A percentile compares a stretch with the other conserved stretches of the same genome.
phyloP scores from a whole-genome alignment of 2,113 vertebrate species.

The Ivindomyrus marchei region DNA sequence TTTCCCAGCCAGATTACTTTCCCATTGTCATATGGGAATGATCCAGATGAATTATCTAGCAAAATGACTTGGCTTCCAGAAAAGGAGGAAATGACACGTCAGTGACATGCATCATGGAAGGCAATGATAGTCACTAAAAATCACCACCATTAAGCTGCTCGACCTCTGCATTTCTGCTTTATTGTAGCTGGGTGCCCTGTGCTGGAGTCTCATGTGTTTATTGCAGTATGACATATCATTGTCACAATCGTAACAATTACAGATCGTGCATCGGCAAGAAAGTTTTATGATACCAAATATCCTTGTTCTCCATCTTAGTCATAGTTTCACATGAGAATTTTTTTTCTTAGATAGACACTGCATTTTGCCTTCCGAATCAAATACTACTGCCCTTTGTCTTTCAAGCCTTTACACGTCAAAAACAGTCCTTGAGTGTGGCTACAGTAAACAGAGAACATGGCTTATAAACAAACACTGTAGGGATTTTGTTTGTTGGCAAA shows the following conservation, averaged over 20 bases:
- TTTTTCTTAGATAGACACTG: not conserved
- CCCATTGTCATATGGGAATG: conserved; percentile 12
- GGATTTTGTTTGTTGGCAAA: not conserved
- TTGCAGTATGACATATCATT: not conserved
- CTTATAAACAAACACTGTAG: not conserved
- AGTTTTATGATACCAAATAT: not conserved
- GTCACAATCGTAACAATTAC: not conserved
- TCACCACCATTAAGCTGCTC: not conserved
- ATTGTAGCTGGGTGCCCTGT: not conserved
- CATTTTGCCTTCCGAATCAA: not conserved
- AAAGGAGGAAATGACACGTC: not conserved
- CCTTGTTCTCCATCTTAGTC: not conserved
- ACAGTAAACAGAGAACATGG: not conserved
- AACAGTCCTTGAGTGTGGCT: not conserved
- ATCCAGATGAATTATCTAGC: conserved; percentile 17
- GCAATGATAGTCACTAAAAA: not conserved
- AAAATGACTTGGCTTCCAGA: not conserved
- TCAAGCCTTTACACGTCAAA: not conserved
- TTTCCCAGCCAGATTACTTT: conserved; percentile 7
- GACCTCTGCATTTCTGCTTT: not conserved
- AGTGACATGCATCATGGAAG: not conserved
- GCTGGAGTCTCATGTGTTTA: not conserved
- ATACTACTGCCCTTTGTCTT: not conserved
- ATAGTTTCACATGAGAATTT: not conserved
- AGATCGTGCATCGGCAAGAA: not conserved